Conservation (phyloP, 1,140 invertebrate species). For the Manduca sexta region DNA sequence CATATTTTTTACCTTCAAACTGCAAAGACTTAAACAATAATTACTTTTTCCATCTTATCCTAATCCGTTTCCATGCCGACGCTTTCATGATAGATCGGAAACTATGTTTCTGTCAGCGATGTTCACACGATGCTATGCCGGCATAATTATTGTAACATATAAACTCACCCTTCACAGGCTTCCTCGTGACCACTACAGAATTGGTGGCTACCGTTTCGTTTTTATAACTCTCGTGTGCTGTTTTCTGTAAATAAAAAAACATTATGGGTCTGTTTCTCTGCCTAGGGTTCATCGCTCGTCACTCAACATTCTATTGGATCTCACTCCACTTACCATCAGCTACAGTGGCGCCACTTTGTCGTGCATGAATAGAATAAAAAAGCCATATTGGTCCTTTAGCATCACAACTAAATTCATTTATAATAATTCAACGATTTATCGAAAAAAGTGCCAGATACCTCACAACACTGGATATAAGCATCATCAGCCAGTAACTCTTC, state of each 20-base stretch:
- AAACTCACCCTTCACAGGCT: conserved; percentile 5
- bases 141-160: neutral
- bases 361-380: too few species aligned
- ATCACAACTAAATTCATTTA: too few species aligned
- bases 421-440: too few species aligned
- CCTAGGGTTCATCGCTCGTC: neutral
- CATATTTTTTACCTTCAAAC: too few species aligned
- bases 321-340: too few species aligned
- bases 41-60: too few species aligned
- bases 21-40: neutral
- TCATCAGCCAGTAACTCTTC: conserved; percentile 38
- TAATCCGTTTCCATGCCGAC: too few species aligned
- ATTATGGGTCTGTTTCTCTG: neutral
- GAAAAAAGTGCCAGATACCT: conserved; percentile 26
- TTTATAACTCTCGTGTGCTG: conserved; percentile 12
- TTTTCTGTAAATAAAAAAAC: conserved; percentile 16
- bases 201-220: neutral
- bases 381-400: too few species aligned
- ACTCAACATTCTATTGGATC: too few species aligned
- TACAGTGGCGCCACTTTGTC: too few species aligned
- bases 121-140: neutral
- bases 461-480: conserved; percentile 43
- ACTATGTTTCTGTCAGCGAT: neutral
- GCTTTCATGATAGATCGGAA: neutral
- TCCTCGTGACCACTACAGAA: conserved; percentile 2